Evolutionary conservation across 2,888 invertebrate species (phyloP), one percentile per base, ranked within the genome.

Genomic region (Herminia tarsipennalis): DNA sequence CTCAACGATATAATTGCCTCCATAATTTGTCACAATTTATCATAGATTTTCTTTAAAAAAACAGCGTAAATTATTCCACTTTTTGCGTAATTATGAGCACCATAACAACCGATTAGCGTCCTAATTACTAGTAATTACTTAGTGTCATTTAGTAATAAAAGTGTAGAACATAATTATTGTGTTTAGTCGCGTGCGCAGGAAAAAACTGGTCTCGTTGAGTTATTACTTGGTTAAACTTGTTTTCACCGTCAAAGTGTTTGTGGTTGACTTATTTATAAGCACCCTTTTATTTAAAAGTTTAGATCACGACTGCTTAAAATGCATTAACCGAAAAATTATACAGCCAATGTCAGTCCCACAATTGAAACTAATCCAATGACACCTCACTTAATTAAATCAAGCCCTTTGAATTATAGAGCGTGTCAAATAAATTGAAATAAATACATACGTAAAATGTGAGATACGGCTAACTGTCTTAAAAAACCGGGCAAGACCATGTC

Each of bases 11-110:
- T 49, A 60, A 56, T 44, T 45, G 39, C 18, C 12, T 27, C 30
- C 41, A 41, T 65, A 59, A 67, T 69, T 67, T 67, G 63, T 69
- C 63, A 57, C 32, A 55, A 61, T 59, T 61, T 55, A 59, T 66
- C 61, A 58, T 27, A 50, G 44, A 41, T 17, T 39, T 50, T 40
- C 43, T 12, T 1, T 21, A 39, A 58, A 64, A 55, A 58, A 44
- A 42, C 16, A 5, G 9, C 9, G 25, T 39, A 57, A 47, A 66
- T 38, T 48, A 24, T 37, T 40, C 44, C 38, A 39, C 47, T 52
- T 63, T 68, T 50, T 38, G 35, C 30, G 29, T 54, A 41, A 53
- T 52, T 49, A 37, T 45, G 28, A 27, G 42, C 12, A 30, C 42
- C 33, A 39, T 58, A 43, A 58, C 39, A 37, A 48, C 41, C 40